Conservation (phyloP, 2,888 invertebrate genomes). For the Aplocera efformata region DNA sequence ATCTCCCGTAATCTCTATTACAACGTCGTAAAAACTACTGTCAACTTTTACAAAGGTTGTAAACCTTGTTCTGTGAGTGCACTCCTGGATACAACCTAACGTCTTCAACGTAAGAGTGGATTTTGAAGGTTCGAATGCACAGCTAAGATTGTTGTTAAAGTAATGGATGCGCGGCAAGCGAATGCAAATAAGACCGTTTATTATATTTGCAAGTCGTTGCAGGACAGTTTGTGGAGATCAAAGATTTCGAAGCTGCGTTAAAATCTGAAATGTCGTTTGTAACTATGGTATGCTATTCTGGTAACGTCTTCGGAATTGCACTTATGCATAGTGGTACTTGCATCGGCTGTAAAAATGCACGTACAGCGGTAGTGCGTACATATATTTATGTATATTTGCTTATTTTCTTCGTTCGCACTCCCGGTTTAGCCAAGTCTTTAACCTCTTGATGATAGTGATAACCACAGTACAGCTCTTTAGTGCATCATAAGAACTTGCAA, state of each 20-base stretch:
- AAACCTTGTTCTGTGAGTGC: slow-evolving; percentile 7
- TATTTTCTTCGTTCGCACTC: slow-evolving; percentile 12
- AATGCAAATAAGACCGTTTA: slow-evolving; percentile 44
- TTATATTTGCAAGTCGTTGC: slow-evolving; percentile 37
- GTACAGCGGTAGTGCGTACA: slow-evolving; percentile 11
- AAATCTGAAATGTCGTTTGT: slow-evolving; percentile 36
- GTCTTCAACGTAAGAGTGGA: slow-evolving; percentile 24
- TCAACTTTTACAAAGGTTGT: slow-evolving; percentile 19
- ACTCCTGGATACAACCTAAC: slow-evolving; percentile 24
- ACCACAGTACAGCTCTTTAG: too few relatives aligned
- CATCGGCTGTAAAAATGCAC: slow-evolving; percentile 9
- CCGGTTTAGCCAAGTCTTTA: too few relatives aligned
- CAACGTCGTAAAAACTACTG: slow-evolving; percentile 27
- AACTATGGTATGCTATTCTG: slow-evolving; percentile 17
- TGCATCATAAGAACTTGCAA: too few relatives aligned
- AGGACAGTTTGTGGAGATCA: slow-evolving; percentile 39
- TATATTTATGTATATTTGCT: slow-evolving; percentile 16
- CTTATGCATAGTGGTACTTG: slow-evolving; percentile 7
- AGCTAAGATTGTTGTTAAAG: slow-evolving; percentile 20
- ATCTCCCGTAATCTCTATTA: slow-evolving; percentile 28
- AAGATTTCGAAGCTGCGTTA: slow-evolving; percentile 32
- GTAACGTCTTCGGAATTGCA: slow-evolving; percentile 17
- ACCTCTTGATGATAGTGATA: too few relatives aligned
- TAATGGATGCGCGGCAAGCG: slow-evolving; percentile 49
- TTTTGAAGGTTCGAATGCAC: slow-evolving; percentile 6